Evolutionary conservation across 2,888 invertebrate genomes (phyloP).

Genomic region (Taenaris catops): DNA sequence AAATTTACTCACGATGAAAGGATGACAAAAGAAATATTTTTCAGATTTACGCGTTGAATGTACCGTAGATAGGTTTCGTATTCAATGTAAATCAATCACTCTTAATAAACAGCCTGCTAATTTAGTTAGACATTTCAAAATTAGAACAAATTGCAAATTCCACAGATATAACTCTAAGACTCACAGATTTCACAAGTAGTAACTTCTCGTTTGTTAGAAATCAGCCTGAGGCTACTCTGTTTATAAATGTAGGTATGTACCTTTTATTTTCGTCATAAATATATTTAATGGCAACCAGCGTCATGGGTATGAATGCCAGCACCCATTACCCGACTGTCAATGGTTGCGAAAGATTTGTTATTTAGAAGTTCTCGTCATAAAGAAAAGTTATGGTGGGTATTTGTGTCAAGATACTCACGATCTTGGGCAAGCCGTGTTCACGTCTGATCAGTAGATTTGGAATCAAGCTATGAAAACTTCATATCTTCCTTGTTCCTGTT

Average conservation of each 20-base stretch:
- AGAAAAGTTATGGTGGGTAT: slow-evolving; percentile 48
- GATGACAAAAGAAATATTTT: too few species aligned
- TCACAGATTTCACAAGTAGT: slow-evolving; percentile 17
- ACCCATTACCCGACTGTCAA: slow-evolving; percentile 41
- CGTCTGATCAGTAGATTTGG: slow-evolving; percentile 10
- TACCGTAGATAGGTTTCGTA: too few species aligned
- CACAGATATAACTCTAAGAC: slow-evolving; percentile 8
- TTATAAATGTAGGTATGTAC: slow-evolving; percentile 7
- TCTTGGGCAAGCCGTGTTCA: slow-evolving; percentile 8
- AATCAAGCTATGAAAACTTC: too few species aligned
- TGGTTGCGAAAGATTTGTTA: slow-evolving; percentile 44
- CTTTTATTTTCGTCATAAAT: slow-evolving; percentile 39
- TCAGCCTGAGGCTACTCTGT: slow-evolving; percentile 14
- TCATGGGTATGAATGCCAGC: slow-evolving; percentile 30
- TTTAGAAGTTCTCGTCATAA: slow-evolving; percentile 46
- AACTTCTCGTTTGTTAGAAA: slow-evolving; percentile 19
- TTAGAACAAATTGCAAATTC: slow-evolving; percentile 8
- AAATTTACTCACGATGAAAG: too few species aligned
- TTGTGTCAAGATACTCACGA: slow-evolving; percentile 37
- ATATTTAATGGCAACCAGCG: slow-evolving; percentile 37
- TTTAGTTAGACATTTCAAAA: not conserved
- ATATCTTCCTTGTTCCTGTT: too few species aligned
- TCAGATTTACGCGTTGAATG: too few species aligned
- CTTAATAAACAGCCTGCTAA: too few species aligned
- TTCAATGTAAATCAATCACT: too few species aligned